Percentiles rank a stretch among this genome's conserved stretches.
These are phyloP conservation scores for Paramormyrops kingsleyae DNA, from an alignment of 2,113 vertebrate species.

Conservation along the genomic window DNA sequence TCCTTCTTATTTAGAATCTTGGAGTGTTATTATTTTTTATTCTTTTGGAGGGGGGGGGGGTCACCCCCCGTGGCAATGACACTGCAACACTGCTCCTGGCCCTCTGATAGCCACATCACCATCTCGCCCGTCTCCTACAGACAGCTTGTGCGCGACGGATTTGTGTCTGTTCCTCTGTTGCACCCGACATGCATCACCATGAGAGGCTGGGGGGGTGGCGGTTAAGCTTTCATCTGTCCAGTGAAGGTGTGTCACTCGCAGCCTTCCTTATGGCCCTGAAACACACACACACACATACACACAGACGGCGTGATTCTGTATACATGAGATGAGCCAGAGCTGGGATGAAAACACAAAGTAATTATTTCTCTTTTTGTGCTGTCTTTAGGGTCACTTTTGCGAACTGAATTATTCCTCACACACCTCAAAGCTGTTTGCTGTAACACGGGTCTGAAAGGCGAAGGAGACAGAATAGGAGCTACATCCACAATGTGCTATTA, in stretches of 20 bases:
- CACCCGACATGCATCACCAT: constrained; percentile 28
- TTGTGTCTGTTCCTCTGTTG: constrained; percentile 31
- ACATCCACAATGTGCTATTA: constrained; percentile 47
- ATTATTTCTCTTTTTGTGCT: neutral
- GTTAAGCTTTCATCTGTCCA: constrained; percentile 32
- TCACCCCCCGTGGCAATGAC: neutral
- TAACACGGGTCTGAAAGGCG: constrained; percentile 26
- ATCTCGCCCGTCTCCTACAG: neutral
- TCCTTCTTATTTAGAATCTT: neutral
- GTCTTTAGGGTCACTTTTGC: constrained; percentile 3
- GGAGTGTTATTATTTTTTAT: neutral
- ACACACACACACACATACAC: neutral
- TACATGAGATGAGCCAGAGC: neutral
- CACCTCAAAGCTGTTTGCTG: constrained; percentile 13
- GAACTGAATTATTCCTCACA: constrained; percentile 29
- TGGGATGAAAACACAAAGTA: neutral
- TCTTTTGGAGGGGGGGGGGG: neutral
- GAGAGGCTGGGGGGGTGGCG: constrained; percentile 16
- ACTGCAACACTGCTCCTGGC: neutral
- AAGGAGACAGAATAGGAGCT: constrained; percentile 15
- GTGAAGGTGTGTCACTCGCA: neutral
- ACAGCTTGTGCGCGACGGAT: constrained; percentile 32
- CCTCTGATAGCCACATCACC: neutral
- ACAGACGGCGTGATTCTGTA: constrained; percentile 19
- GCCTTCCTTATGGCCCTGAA: constrained; percentile 5